These are phyloP conservation scores for Podarcis muralis DNA, from an alignment of 2,113 vertebrate genomes.

Conservation along the genomic window DNA sequence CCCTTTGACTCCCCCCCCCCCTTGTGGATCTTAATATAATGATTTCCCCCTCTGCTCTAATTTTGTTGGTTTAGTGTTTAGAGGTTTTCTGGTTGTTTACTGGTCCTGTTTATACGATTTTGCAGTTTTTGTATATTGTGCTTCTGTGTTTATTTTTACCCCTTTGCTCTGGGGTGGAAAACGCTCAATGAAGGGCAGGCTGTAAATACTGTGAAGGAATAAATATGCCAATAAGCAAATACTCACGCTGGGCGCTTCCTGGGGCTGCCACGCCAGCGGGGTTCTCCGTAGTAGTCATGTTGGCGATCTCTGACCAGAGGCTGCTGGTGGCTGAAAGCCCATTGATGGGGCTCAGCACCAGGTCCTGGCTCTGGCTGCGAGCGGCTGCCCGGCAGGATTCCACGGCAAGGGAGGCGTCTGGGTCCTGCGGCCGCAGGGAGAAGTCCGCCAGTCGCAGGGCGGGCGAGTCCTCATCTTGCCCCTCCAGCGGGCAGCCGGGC, in stretches of 20 bases:
- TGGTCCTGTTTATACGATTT: too few relatives aligned
- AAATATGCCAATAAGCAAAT: too few relatives aligned
- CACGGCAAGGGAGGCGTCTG: rapidly evolving
- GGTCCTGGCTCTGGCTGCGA: not conserved
- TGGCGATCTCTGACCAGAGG: not conserved
- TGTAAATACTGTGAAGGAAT: too few relatives aligned
- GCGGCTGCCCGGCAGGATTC: not conserved
- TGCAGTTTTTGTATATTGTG: too few relatives aligned
- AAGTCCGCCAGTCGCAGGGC: not conserved
- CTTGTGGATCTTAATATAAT: too few relatives aligned
- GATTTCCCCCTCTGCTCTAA: too few relatives aligned
- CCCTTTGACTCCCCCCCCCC: too few relatives aligned
- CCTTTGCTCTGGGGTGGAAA: too few relatives aligned
- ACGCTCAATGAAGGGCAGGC: too few relatives aligned
- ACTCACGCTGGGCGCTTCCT: not conserved
- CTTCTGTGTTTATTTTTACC: too few relatives aligned
- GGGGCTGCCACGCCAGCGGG: not conserved
- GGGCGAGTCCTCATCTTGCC: rapidly evolving
- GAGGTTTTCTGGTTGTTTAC: too few relatives aligned
- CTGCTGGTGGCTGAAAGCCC: not conserved
- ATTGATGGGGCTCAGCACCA: not conserved
- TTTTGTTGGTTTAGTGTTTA: too few relatives aligned
- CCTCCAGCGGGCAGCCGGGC: not conserved
- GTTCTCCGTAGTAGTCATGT: not conserved
- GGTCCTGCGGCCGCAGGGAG: not conserved